phyloP scores from a whole-genome alignment of 2,888 invertebrate species.

The Plebejus argus region DNA sequence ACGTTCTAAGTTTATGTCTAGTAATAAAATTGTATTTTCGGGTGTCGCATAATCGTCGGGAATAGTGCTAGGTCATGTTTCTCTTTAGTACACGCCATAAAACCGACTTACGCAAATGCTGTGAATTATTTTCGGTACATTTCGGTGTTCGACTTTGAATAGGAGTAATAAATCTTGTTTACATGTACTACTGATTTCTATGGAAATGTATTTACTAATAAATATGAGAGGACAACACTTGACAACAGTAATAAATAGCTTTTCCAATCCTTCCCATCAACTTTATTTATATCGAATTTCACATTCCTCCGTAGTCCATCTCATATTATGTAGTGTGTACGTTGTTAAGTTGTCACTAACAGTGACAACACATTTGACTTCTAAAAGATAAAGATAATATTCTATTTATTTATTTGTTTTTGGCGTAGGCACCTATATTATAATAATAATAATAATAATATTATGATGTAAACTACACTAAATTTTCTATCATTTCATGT shows the following conservation, averaged over 20 bases:
- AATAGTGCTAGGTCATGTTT: slow-evolving; percentile 41
- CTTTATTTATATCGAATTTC: neutral
- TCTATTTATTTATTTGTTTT: neutral
- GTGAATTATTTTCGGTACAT: slow-evolving; percentile 13
- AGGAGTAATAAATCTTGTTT: neutral
- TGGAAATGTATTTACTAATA: neutral
- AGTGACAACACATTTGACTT: neutral
- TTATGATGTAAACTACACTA: too few relatives aligned
- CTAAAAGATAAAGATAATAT: neutral
- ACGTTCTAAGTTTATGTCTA: neutral
- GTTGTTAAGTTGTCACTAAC: neutral
- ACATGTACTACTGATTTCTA: neutral
- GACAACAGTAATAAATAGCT: neutral
- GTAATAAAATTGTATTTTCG: slow-evolving; percentile 26
- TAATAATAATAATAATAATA: too few relatives aligned
- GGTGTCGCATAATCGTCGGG: slow-evolving; percentile 42
- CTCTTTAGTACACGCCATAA: slow-evolving; percentile 35
- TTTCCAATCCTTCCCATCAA: neutral
- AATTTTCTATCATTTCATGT: neutral
- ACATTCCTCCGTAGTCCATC: neutral
- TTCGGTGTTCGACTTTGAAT: neutral
- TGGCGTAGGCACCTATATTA: neutral
- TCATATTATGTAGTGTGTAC: too few relatives aligned
- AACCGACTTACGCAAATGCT: slow-evolving; percentile 3
- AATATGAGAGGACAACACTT: neutral